Percentiles rank a stretch among this genome's conserved stretches.
These are phyloP conservation scores for Euspilapteryx auroguttella DNA, from an alignment of 2,888 invertebrate species.

Conservation along the genomic window DNA sequence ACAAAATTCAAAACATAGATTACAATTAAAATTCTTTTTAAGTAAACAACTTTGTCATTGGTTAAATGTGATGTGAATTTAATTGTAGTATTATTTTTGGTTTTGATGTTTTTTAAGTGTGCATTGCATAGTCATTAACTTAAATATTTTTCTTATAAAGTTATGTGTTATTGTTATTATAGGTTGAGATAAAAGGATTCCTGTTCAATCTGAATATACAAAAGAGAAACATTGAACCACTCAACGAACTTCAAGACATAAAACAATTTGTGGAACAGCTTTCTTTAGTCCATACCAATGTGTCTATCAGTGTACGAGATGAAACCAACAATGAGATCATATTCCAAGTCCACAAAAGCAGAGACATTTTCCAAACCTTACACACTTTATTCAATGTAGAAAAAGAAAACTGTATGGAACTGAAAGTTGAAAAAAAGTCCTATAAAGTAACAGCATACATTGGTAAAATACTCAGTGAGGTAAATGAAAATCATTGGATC, in stretches of 20 bases:
- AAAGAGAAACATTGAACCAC: conserved; percentile 47
- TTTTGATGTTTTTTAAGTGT: too few species aligned
- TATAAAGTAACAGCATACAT: conserved; percentile 62
- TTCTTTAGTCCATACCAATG: conserved; percentile 65
- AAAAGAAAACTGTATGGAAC: conserved; percentile 29
- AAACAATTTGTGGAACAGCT: conserved; percentile 61
- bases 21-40: too few species aligned
- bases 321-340: conserved; percentile 62
- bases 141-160: too few species aligned
- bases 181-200: conserved; percentile 67
- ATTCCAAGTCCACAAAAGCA: conserved; percentile 60
- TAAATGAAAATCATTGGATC: conserved; percentile 54
- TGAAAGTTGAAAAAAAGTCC: conserved; percentile 33
- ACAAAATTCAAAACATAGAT: too few species aligned
- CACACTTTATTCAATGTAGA: conserved; percentile 23
- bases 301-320: conserved; percentile 71
- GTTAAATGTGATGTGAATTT: too few species aligned
- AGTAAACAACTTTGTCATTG: too few species aligned
- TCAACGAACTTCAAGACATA: conserved; percentile 62
- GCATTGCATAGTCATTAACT: too few species aligned
- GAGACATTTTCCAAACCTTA: conserved; percentile 55
- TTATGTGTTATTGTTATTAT: conserved; percentile 12
- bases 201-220: conserved; percentile 66
- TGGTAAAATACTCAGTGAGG: conserved; percentile 24
- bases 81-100: too few species aligned